Evolutionary conservation across 2,888 invertebrate species (phyloP).

Genomic region (Choristoneura rosaceana): DNA sequence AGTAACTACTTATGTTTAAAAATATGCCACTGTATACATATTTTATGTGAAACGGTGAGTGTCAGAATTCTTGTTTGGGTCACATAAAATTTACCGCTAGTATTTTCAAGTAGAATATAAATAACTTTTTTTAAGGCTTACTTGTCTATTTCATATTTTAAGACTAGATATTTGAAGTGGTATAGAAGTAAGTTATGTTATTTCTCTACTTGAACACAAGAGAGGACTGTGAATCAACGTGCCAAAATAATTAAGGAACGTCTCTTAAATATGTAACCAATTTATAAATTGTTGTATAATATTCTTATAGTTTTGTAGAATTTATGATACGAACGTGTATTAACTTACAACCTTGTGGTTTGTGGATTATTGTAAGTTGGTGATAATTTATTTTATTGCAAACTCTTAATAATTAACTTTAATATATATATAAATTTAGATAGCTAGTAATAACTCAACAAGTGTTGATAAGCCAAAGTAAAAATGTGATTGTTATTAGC

Average conservation of each 20-base stretch:
- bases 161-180: background rate
- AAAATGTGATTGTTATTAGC: slow-evolving; percentile 69
- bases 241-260: slow-evolving; percentile 63
- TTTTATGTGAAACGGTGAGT: background rate
- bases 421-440: slow-evolving; percentile 34
- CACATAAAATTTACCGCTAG: background rate
- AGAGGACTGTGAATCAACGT: slow-evolving; percentile 66
- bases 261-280: slow-evolving; percentile 42
- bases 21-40: background rate
- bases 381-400: slow-evolving; percentile 34
- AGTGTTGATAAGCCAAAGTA: slow-evolving; percentile 60
- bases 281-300: slow-evolving; percentile 31
- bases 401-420: slow-evolving; percentile 40
- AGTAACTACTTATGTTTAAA: too few relatives aligned
- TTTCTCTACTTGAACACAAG: slow-evolving; percentile 45
- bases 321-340: slow-evolving; percentile 32
- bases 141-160: slow-evolving; percentile 6
- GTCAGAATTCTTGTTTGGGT: background rate
- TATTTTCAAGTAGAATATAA: background rate
- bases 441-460: slow-evolving; percentile 36
- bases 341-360: slow-evolving; percentile 23
- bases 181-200: slow-evolving; percentile 38
- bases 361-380: slow-evolving; percentile 18
- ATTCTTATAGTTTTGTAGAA: slow-evolving; percentile 39
- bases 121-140: background rate